Base-by-base conservation (phyloP, 1,140 invertebrate genomes). In the Mizuhopecten yessoensis region DNA sequence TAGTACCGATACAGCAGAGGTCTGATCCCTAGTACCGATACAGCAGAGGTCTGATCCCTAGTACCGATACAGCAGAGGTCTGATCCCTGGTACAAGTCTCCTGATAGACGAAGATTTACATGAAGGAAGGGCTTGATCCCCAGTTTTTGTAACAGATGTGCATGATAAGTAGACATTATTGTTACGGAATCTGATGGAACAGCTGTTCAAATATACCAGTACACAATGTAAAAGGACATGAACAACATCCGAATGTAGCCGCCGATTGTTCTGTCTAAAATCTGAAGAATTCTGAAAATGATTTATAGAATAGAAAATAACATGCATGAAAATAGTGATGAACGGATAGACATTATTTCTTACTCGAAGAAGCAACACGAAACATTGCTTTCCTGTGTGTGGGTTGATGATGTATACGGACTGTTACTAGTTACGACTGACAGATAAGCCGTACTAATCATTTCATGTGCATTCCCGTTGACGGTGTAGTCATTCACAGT, bases 181-280 rank as follows among this genome's bases (percentile, higher is more conserved):
- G 57, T 75, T 75, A 75, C 23, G 57, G 57, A 75, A 75, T 75
- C 57, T 75, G 57, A 29, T 29, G 57, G 57, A 75, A 5, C 57
- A 75, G 57, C 57, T 75, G 57, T 75, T 75, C 36, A 75, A 7
- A 75, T n/a, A 75, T 29, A 75, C 57, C 57, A 75, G 36, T 39
- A 39, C 36, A 39, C 36, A 39, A 7, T 39, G 36, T 5, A 39
- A 13, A 39, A 39, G 36, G 36, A 39, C 36, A 7, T 5, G 36
- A n/a, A n/a, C n/a, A n/a, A n/a, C n/a, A n/a, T n/a, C n/a, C n/a
- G n/a, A n/a, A n/a, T n/a, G n/a, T n/a, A n/a, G 36, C 5, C 36
- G 13, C 36, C 13, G 36, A 39, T 39, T 39, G 13, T 39, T 7
- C 36, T 39, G 36, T 39, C 36, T 39, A 39, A 39, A 39, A 39